Evolutionary conservation across 2,113 vertebrate species (phyloP), one percentile per base, ranked within the genome.

Genomic region (Okapia johnstoni): DNA sequence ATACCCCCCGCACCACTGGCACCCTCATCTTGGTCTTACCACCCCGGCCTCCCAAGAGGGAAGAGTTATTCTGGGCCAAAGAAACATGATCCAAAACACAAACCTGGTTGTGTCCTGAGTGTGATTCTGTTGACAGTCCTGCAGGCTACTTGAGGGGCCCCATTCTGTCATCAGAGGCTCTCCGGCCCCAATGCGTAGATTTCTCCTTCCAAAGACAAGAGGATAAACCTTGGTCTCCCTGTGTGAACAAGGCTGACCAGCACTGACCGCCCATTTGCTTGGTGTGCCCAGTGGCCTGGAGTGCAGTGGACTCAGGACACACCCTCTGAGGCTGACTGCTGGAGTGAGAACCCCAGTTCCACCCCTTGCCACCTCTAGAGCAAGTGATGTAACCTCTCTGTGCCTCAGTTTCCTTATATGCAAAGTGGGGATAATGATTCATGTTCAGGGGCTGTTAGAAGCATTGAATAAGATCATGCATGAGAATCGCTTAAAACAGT

Each of bases 261-360:
- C 14, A 26, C 61, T 12, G 14, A 66, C 48, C 7, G 3, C 88
- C 61, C 6, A 2, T 2, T 30, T 8, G 33, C n/a, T 43, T 8
- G 33, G n/a, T 13, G 0, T 23, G 1, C 3, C 10, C 36, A 36
- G 26, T 16, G 15, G 28, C 21, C 25, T 26, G 12, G 25, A 26
- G 16, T 12, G 6, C 63, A 1, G 2, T 21, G 30, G 57, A 6
- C 26, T 52, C 33, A 36, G 25, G 33, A 2, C 33, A 6, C 14
- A 9, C 15, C 28, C 33, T 86, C 54, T 48, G 80, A 58, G 80
- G 30, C 85, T 30, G 28, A 30, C 52, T 80, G 12, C 11, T 36
- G 19, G 43, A 0, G 1, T 84, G 15, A n/a, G 17, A 23, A 40
- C 43, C 55, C 28, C 28, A 30, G 23, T 61, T 28, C 54, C 1